Conservation (phyloP, 1,140 invertebrate genomes). For the Melitaea cinxia region DNA sequence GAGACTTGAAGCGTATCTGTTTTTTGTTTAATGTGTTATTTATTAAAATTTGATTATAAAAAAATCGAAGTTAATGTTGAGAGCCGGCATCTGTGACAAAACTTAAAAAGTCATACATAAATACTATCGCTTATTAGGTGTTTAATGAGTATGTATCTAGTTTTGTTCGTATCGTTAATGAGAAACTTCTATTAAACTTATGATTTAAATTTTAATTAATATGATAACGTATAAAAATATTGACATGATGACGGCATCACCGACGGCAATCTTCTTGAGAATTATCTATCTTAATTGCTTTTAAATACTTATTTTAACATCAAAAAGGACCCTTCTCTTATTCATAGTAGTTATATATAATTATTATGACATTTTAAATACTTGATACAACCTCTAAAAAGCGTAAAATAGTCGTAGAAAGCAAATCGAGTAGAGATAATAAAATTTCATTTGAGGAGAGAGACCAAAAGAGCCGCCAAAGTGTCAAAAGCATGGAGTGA, state of each 20-base stretch:
- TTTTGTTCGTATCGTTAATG: conserved; percentile 51
- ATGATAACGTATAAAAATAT: conserved; percentile 15
- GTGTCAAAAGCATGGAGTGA: conserved; percentile 58
- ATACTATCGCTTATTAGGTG: conserved; percentile 47
- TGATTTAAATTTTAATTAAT: conserved; percentile 35
- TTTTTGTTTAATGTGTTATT: conserved; percentile 79
- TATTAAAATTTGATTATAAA: conserved; percentile 78
- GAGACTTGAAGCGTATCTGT: conserved; percentile 74
- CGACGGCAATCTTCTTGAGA: background rate
- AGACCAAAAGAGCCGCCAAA: conserved; percentile 73
- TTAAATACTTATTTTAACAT: background rate
- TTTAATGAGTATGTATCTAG: conserved; percentile 62
- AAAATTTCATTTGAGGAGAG: conserved; percentile 36
- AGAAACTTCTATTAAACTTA: conserved; percentile 48
- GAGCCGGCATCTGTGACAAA: conserved; percentile 59
- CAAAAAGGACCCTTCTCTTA: background rate
- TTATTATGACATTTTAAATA: background rate
- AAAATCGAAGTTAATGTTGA: conserved; percentile 60
- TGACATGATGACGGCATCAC: background rate
- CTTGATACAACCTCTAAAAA: background rate
- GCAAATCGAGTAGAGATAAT: background rate
- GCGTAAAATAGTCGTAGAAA: background rate
- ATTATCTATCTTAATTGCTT: conserved; percentile 17
- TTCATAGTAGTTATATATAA: background rate
- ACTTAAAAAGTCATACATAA: conserved; percentile 58